Conservation (phyloP, 2,888 invertebrate genomes). For the Allolobophora icterica region DNA sequence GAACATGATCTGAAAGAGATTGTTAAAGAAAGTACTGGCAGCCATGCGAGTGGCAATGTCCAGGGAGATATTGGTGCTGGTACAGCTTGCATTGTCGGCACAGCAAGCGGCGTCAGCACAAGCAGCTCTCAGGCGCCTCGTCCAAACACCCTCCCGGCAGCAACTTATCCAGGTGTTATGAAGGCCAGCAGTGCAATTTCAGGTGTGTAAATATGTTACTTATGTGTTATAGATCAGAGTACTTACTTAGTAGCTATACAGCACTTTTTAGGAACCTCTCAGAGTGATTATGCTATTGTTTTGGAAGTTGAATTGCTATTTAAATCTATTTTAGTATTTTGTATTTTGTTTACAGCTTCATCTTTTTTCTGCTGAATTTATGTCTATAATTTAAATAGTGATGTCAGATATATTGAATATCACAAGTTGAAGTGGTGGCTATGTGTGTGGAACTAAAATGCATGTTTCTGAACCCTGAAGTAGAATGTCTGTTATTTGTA, state of each 20-base stretch:
- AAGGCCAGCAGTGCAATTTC: background rate
- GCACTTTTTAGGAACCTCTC: background rate
- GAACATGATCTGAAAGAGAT: constrained; percentile 61
- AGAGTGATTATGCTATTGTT: background rate
- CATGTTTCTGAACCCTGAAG: background rate
- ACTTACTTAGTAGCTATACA: background rate
- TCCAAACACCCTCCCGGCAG: constrained; percentile 14
- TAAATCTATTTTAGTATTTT: background rate
- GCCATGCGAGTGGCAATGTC: constrained; percentile 52
- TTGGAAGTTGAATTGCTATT: background rate
- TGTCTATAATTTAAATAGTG: background rate
- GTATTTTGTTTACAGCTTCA: background rate
- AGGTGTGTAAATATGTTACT: background rate
- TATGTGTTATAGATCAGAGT: background rate
- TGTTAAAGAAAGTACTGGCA: constrained; percentile 53
- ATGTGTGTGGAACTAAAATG: background rate
- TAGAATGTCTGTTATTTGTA: background rate
- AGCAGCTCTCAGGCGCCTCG: constrained; percentile 12
- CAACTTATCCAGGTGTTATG: constrained; percentile 17
- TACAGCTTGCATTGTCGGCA: constrained; percentile 42
- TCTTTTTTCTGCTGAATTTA: background rate
- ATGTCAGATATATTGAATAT: background rate
- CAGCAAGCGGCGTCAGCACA: background rate
- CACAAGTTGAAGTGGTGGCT: background rate
- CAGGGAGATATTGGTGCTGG: constrained; percentile 58